These are phyloP conservation scores for Alauda arvensis DNA, from an alignment of 2,797 vertebrate species.

Conservation along the genomic window DNA sequence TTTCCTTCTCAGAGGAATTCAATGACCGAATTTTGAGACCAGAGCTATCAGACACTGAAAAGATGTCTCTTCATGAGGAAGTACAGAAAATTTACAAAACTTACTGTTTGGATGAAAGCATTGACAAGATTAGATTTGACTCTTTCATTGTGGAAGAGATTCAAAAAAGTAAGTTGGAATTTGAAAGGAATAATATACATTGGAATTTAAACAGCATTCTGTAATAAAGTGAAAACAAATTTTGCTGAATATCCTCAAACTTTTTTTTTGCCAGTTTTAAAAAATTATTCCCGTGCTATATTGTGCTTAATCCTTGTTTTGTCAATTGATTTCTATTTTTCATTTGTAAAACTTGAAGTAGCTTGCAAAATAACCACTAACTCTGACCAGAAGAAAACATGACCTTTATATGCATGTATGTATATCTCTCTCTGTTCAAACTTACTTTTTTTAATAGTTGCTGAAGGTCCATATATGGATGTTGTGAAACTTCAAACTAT, in stretches of 20 bases:
- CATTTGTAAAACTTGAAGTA: background rate
- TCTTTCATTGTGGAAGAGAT: conserved; percentile 90
- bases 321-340: background rate
- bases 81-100: conserved; percentile 88
- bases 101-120: conserved; percentile 92
- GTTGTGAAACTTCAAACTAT: conserved; percentile 93
- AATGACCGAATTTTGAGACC: conserved; percentile 91
- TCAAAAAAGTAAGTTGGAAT: conserved; percentile 79
- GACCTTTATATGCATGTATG: background rate
- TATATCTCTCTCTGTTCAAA: background rate
- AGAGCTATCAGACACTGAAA: conserved; percentile 86
- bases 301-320: background rate
- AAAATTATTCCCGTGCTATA: background rate
- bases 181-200: background rate
- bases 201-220: background rate
- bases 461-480: conserved; percentile 78
- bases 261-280: background rate
- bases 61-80: conserved; percentile 84
- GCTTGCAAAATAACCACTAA: background rate
- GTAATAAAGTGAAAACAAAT: background rate
- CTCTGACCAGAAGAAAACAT: background rate
- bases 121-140: conserved; percentile 94
- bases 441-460: conserved; percentile 73
- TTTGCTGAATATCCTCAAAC: background rate
- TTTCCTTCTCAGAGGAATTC: conserved; percentile 85